Conservation (phyloP, 1,140 invertebrate genomes). For the Liolophura sinensis region DNA sequence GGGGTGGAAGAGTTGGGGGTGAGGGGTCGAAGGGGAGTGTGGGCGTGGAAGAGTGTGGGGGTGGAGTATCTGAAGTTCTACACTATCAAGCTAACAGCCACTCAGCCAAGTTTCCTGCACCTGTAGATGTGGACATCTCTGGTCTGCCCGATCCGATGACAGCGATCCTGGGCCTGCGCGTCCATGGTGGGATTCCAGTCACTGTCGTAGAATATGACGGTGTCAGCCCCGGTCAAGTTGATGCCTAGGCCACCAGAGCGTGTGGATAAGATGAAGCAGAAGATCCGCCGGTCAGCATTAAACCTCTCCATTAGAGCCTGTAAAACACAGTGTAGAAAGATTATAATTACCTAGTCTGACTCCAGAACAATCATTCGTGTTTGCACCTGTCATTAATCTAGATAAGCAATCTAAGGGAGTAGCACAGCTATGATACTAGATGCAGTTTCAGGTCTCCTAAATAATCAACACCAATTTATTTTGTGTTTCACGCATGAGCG, state of each 20-base stretch:
- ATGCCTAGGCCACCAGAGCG: constrained; percentile 97
- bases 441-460: no score
- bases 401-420: no score
- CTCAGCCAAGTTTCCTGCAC: constrained; percentile 48
- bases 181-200: constrained; percentile 99
- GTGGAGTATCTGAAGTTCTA: no score
- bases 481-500: no score
- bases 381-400: no score
- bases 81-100: no score
- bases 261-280: constrained; percentile 97
- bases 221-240: constrained; percentile 98
- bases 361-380: no score
- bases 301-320: constrained; percentile 95
- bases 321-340: constrained; percentile 18
- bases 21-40: no score
- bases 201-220: constrained; percentile 99
- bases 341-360: background rate
- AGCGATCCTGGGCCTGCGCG: constrained; percentile 96
- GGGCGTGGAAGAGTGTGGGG: no score
- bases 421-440: no score
- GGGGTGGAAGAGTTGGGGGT: no score
- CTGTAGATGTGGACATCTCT: constrained; percentile 98
- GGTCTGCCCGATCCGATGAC: constrained; percentile 98
- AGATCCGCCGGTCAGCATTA: constrained; percentile 92
- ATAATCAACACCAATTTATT: no score